Percentiles rank a stretch among this genome's conserved stretches.
Evolutionary conservation across 1,140 invertebrate genomes (phyloP).

Genomic region (Lepidotrigona ventralis): DNA sequence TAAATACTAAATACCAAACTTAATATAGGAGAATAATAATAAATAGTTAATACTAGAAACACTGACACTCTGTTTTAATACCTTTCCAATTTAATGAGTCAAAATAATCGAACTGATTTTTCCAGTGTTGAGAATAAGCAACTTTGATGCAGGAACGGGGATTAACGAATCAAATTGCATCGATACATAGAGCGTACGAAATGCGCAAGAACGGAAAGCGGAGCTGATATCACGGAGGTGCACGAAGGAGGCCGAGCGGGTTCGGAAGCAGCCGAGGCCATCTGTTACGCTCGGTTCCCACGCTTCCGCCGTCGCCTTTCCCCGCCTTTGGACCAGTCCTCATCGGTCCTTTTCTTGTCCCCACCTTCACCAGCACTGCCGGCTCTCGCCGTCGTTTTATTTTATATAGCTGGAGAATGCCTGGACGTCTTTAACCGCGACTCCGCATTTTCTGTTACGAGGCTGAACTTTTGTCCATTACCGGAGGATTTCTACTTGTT

Average conservation of each 20-base stretch:
- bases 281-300: slow-evolving; percentile 78
- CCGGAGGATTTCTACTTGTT: not conserved
- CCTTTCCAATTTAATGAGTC: not conserved
- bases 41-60: no score
- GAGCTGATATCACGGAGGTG: slow-evolving; percentile 38
- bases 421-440: slow-evolving; percentile 37
- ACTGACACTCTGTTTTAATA: no score
- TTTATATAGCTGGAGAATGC: slow-evolving; percentile 41
- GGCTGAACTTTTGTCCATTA: slow-evolving; percentile 25
- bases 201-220: slow-evolving; percentile 31
- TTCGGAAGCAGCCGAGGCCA: slow-evolving; percentile 74
- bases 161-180: slow-evolving; percentile 14
- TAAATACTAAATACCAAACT: no score
- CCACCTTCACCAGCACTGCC: slow-evolving; percentile 2
- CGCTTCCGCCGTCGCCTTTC: slow-evolving; percentile 74
- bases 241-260: slow-evolving; percentile 66
- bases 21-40: no score
- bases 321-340: slow-evolving; percentile 58
- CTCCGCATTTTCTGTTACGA: slow-evolving; percentile 24
- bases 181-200: slow-evolving; percentile 12
- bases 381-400: slow-evolving; percentile 34
- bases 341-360: slow-evolving; percentile 47
- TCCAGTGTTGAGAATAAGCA: not conserved
- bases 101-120: not conserved
- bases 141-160: no score